Conservation (phyloP, 2,113 vertebrate genomes). For the Prunella himalayana region DNA sequence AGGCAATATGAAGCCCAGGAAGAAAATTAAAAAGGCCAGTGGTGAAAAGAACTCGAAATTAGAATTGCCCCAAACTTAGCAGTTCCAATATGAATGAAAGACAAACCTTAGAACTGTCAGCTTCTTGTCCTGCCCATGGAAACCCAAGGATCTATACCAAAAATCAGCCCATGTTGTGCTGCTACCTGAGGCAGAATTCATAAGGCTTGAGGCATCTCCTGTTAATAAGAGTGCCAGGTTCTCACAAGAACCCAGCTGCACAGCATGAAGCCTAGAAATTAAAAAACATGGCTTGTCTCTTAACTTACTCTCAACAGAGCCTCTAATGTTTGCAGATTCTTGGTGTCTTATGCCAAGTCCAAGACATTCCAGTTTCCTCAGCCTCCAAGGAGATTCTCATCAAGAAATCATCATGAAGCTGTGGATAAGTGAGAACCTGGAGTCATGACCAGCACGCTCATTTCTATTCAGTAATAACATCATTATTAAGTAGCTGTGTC, state of each 20-base stretch:
- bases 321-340: background rate
- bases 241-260: background rate
- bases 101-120: background rate
- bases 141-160: background rate
- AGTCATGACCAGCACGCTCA: background rate
- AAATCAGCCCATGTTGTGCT: background rate
- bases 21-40: background rate
- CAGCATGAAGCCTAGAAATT: background rate
- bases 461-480: background rate
- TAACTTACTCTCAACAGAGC: background rate
- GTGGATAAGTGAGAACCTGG: background rate
- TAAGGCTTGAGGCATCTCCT: background rate
- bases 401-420: background rate
- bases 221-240: background rate
- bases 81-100: background rate
- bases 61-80: background rate
- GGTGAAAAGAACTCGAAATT: background rate
- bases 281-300: background rate
- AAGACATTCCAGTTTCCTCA: background rate
- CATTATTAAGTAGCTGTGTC: background rate
- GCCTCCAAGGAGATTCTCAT: background rate
- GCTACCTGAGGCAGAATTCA: background rate
- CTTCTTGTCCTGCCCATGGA: background rate
- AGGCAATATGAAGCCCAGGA: background rate
- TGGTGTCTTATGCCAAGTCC: background rate